Evolutionary conservation across 2,797 vertebrate species (phyloP).

Genomic region (Rhodeus uyekii): DNA sequence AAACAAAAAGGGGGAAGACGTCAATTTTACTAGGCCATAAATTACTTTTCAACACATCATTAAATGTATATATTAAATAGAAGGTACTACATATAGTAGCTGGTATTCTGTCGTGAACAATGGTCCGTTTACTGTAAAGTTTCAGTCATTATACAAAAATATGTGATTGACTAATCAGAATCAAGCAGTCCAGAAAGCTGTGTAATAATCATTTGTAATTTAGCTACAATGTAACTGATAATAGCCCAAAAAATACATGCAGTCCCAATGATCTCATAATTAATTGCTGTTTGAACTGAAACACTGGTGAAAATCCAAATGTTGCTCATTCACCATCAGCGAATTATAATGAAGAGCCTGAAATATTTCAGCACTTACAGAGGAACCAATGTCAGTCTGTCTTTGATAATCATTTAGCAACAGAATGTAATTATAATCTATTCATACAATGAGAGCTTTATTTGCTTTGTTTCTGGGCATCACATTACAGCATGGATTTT

Average conservation of each 20-base stretch:
- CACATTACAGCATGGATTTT: conserved; percentile 57
- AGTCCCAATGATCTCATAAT: background rate
- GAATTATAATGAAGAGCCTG: conserved; percentile 21
- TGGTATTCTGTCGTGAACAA: background rate
- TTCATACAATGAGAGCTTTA: conserved; percentile 59
- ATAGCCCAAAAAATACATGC: background rate
- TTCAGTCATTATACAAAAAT: background rate
- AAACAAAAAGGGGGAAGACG: too few species aligned
- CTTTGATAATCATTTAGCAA: conserved; percentile 46
- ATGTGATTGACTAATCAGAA: background rate
- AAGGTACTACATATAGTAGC: too few species aligned
- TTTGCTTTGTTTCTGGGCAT: conserved; percentile 62
- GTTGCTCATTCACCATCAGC: background rate
- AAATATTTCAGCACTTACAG: conserved; percentile 11
- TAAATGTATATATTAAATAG: too few species aligned
- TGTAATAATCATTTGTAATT: background rate
- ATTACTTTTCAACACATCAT: too few species aligned
- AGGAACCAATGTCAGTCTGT: conserved; percentile 24
- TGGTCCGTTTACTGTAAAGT: background rate
- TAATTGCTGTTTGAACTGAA: conserved; percentile 19
- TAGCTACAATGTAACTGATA: background rate
- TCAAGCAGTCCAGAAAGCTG: background rate
- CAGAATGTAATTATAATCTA: conserved; percentile 60
- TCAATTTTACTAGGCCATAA: too few species aligned
- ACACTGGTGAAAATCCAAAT: conserved; percentile 31